Evolutionary conservation across 2,888 invertebrate genomes (phyloP).

Genomic region (Oscheius myriophilus): DNA sequence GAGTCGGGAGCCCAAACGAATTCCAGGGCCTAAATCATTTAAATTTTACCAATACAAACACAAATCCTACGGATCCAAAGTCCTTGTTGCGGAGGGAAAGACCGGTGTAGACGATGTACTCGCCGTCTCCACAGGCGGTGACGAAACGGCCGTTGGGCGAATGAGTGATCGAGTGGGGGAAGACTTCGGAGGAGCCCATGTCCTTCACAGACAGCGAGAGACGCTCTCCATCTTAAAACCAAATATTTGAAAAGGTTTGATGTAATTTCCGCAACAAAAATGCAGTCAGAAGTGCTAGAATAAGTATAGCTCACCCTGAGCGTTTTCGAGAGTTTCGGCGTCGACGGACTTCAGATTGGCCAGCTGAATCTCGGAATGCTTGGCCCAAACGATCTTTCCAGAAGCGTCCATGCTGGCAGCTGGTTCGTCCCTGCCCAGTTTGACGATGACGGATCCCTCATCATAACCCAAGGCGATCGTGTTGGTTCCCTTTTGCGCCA

Average conservation of each 20-base stretch:
- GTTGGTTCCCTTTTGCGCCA: conserved; percentile 66
- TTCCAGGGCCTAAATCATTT: conserved; percentile 78
- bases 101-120: conserved; percentile 99
- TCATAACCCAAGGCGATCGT: conserved; percentile 92
- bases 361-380: conserved; percentile 95
- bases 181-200: conserved; percentile 98
- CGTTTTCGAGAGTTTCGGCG: conserved; percentile 55
- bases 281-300: too few species aligned
- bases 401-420: conserved; percentile 94
- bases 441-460: conserved; percentile 93
- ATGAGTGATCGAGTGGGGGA: conserved; percentile 96
- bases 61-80: conserved; percentile 78
- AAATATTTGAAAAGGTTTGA: too few species aligned
- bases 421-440: conserved; percentile 94
- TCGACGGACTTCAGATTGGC: conserved; percentile 70
- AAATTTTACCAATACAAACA: conserved; percentile 69
- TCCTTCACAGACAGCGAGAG: conserved; percentile 94
- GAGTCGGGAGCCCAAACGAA: conserved; percentile 99
- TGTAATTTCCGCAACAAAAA: too few species aligned
- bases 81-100: conserved; percentile 99
- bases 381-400: conserved; percentile 98
- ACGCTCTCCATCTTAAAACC: conserved; percentile 82
- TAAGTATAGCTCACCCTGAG: conserved; percentile 57
- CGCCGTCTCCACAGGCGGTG: conserved; percentile 98
- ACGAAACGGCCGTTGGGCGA: conserved; percentile 90